Evolutionary conservation across 2,113 vertebrate species (phyloP).

Genomic region (Cyrtonyx montezumae): DNA sequence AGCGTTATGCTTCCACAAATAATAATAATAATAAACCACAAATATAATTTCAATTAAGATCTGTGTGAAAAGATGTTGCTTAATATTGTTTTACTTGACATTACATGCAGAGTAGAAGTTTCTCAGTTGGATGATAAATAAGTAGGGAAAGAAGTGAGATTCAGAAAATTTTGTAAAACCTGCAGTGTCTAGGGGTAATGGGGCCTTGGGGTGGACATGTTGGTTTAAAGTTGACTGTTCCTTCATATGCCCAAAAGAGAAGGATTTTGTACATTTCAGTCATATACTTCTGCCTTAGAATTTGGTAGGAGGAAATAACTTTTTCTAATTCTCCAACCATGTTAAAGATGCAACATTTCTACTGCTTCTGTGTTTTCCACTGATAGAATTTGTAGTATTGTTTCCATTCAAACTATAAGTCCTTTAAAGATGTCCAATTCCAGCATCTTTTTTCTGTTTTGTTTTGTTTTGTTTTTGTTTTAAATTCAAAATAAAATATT

Average conservation of each 20-base stretch:
- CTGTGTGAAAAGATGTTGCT: not conserved
- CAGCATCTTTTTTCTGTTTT: not conserved
- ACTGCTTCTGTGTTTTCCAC: not conserved
- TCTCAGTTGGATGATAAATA: not conserved
- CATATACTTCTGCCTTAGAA: not conserved
- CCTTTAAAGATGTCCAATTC: not conserved
- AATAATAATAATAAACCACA: not conserved
- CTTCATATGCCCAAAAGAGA: not conserved
- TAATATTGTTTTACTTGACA: not conserved
- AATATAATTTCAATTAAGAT: not conserved
- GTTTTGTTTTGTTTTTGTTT: too few relatives aligned
- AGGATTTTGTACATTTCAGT: constrained; percentile 16
- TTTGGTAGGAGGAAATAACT: not conserved
- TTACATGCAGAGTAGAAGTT: not conserved
- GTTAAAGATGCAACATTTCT: not conserved
- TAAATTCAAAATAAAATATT: not conserved
- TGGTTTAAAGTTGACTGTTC: not conserved
- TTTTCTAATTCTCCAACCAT: not conserved
- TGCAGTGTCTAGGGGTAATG: not conserved
- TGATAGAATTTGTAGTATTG: not conserved
- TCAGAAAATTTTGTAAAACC: not conserved
- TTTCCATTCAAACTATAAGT: not conserved
- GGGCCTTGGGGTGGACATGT: not conserved
- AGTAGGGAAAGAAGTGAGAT: not conserved
- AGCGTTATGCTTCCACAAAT: not conserved